A percentile compares a stretch with the other conserved stretches of the same genome.
These are phyloP conservation scores for Neosilurus hyrtlii DNA, from an alignment of 2,797 vertebrate species.

Conservation along the genomic window DNA sequence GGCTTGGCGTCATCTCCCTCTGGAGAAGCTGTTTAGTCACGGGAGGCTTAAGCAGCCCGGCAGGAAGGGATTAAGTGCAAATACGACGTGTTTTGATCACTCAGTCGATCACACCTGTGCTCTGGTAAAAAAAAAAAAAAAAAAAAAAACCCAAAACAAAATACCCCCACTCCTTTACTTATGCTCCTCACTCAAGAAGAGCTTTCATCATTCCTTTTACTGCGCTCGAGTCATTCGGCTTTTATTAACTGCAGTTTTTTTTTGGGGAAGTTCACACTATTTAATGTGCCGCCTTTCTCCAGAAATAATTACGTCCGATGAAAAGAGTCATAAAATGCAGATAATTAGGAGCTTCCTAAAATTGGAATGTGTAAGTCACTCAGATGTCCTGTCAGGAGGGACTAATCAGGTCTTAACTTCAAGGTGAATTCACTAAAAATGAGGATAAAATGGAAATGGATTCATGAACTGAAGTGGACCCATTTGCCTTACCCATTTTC, in stretches of 20 bases:
- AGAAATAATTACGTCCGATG: conserved; percentile 27
- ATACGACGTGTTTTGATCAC: conserved; percentile 16
- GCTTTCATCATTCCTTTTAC: conserved; percentile 25
- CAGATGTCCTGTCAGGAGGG: conserved; percentile 24
- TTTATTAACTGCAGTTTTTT: conserved; percentile 37
- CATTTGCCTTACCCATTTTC: background rate
- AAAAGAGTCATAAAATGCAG: conserved; percentile 28
- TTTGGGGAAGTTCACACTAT: conserved; percentile 12
- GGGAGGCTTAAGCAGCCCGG: conserved; percentile 29
- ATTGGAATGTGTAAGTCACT: conserved; percentile 11
- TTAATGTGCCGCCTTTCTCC: conserved; percentile 7
- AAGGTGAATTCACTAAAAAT: conserved; percentile 37
- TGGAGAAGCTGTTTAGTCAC: conserved; percentile 42
- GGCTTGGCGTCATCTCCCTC: conserved; percentile 34
- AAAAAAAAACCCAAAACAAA: too few relatives aligned
- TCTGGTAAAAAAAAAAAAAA: background rate
- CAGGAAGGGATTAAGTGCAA: conserved; percentile 23
- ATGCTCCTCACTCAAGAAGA: conserved; percentile 8
- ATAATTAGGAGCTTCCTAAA: conserved; percentile 25
- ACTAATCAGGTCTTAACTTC: conserved; percentile 23
- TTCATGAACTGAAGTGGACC: conserved; percentile 8
- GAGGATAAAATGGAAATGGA: conserved; percentile 6
- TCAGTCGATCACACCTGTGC: conserved; percentile 23
- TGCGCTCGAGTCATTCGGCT: background rate
- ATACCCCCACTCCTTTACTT: background rate